Conservation (phyloP, 2,888 invertebrate genomes). For the Phyllotreta cruciferae region DNA sequence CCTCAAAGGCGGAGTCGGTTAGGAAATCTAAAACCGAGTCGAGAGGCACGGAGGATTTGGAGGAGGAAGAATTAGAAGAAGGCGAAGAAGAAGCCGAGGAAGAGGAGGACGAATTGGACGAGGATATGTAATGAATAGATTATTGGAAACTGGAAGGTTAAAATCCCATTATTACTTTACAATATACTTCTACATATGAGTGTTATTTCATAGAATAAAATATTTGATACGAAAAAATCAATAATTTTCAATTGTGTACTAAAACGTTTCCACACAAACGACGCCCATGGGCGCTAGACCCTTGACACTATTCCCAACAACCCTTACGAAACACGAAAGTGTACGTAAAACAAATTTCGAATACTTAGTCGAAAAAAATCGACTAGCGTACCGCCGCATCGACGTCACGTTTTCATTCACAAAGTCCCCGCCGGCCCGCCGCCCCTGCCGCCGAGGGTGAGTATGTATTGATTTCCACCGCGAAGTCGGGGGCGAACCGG, state of each 20-base stretch:
- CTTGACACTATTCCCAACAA: no score
- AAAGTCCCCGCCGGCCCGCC: constrained; percentile 1
- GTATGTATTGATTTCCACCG: constrained; percentile 42
- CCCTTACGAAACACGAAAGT: no score
- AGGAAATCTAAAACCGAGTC: constrained; percentile 24
- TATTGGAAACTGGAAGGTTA: constrained; percentile 8
- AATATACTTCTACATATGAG: no score
- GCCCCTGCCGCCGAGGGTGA: constrained; percentile 32
- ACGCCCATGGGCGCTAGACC: no score
- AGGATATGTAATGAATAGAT: constrained; percentile 15
- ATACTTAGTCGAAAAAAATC: no score
- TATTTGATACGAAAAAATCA: no score
- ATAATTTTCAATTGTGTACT: no score
- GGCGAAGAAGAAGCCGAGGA: constrained; percentile 22
- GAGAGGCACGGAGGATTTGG: constrained; percentile 18
- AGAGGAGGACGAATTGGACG: constrained; percentile 20
- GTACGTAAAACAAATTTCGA: no score
- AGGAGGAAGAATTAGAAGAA: constrained; percentile 32
- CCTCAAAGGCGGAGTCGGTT: constrained; percentile 26
- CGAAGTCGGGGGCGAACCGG: constrained; percentile 33
- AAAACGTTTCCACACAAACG: no score
- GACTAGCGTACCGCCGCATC: no score
- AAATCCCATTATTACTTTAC: neutral
- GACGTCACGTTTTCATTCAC: neutral
- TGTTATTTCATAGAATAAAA: no score